Evolutionary conservation across 2,113 vertebrate species (phyloP).

Genomic region (Corynorhinus townsendii): DNA sequence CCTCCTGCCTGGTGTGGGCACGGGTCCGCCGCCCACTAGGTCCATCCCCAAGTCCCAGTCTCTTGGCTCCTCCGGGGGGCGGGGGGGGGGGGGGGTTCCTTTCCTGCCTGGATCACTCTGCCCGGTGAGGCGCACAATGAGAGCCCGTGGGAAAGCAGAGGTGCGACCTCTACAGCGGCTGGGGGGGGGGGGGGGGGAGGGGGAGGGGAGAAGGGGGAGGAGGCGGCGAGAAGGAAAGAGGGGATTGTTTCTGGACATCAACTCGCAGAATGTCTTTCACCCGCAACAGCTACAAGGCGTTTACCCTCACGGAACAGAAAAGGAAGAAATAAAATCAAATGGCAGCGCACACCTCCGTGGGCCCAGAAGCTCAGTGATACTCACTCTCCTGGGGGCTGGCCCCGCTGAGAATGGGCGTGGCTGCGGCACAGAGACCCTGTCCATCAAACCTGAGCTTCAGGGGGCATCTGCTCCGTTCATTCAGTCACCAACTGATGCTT

Average conservation of each 20-base stretch:
- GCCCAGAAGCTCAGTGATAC: fast-evolving
- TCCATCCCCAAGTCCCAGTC: fast-evolving
- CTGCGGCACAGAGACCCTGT: background rate
- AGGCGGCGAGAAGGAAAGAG: background rate
- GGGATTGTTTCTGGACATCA: background rate
- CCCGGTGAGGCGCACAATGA: background rate
- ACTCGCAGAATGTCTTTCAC: background rate
- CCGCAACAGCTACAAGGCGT: no score
- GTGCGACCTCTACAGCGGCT: background rate
- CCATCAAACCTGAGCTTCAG: background rate
- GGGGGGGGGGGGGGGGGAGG: background rate
- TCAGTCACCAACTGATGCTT: background rate
- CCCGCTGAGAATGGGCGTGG: background rate
- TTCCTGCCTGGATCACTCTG: background rate
- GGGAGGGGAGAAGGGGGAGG: background rate
- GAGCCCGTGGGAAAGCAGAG: background rate
- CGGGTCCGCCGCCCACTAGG: fast-evolving
- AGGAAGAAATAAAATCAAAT: background rate
- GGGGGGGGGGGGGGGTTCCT: no score
- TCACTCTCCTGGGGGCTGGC: background rate
- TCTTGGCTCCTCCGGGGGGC: background rate
- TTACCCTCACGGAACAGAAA: background rate
- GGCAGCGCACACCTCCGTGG: fast-evolving
- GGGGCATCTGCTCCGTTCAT: background rate
- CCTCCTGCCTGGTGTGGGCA: background rate